Conservation (phyloP, 2,113 vertebrate species). For the Chionis minor region DNA sequence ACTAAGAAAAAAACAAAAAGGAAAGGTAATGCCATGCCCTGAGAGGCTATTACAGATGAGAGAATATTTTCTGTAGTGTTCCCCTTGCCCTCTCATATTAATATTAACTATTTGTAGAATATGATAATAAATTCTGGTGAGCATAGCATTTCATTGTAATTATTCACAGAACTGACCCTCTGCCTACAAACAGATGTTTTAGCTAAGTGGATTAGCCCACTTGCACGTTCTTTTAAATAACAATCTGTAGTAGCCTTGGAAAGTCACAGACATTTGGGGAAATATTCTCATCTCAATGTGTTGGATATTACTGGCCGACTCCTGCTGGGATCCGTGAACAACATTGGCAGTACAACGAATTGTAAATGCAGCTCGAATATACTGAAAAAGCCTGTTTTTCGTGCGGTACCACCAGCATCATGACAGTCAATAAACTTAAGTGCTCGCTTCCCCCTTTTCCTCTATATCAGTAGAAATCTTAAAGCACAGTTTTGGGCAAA, state of each 20-base stretch:
- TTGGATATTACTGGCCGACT: not conserved
- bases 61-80: not conserved
- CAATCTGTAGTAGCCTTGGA: not conserved
- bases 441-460: not conserved
- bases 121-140: not conserved
- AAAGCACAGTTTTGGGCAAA: not conserved
- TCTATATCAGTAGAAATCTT: not conserved
- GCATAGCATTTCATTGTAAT: not conserved
- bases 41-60: not conserved
- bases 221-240: not conserved
- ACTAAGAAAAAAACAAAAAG: not conserved
- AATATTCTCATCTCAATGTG: not conserved
- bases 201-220: not conserved
- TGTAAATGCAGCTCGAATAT: not conserved
- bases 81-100: not conserved
- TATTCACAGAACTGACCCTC: not conserved
- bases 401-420: not conserved
- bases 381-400: not conserved
- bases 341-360: not conserved
- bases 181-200: conserved; percentile 2
- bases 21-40: not conserved
- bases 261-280: not conserved
- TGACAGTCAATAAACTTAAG: not conserved
- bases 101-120: not conserved
- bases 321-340: not conserved